Base-by-base conservation (phyloP, 2,888 invertebrate genomes). In the Boloria euphrosyne region DNA sequence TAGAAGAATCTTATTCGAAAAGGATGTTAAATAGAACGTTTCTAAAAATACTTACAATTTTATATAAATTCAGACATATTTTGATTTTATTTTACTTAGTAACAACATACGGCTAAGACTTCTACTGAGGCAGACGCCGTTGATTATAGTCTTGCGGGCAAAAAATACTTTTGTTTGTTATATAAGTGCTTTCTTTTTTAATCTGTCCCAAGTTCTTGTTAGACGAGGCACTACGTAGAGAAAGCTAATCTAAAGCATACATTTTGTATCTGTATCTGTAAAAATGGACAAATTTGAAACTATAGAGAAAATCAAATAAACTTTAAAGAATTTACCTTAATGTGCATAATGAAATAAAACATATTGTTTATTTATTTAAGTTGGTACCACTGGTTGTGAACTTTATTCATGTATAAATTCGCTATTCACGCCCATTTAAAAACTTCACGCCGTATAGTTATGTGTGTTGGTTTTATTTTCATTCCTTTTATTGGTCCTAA, bases 401-500 rank as follows among this genome's bases (percentile, higher is more conserved):
- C 10, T 38, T 38, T 10, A 38, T 38, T 38, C n/a, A 38, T 10
- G 31, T 38, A 38, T 38, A 10, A 38, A 38, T 38, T 38, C 31
- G 31, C 31, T 7, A 38, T 38, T 10, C 31, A 38, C 31, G 31
- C 31, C 2, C 31, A 38, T 38, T 38, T 38, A 38, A 38, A 38
- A 18, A 63, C 22, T 52, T 22, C 44, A 31, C 52, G 46, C 17
- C 46, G 17, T 47, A 50, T 59, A 44, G 46, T 50, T 63, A 66
- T 61, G 51, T 68, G 63, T 68, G 65, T 60, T 44, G 63, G 65
- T 70, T 66, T 71, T 66, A 69, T 74, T 68, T 73, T 70, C 66
- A 72, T 68, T 71, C 64, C 67, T 70, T 81, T 82, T 79, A 81
- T 77, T 73, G 75, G 72, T 73, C 64, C 68, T 78, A 76, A 79